phyloP scores from a whole-genome alignment of 2,888 invertebrate species.

The Cyclophora albipunctata region DNA sequence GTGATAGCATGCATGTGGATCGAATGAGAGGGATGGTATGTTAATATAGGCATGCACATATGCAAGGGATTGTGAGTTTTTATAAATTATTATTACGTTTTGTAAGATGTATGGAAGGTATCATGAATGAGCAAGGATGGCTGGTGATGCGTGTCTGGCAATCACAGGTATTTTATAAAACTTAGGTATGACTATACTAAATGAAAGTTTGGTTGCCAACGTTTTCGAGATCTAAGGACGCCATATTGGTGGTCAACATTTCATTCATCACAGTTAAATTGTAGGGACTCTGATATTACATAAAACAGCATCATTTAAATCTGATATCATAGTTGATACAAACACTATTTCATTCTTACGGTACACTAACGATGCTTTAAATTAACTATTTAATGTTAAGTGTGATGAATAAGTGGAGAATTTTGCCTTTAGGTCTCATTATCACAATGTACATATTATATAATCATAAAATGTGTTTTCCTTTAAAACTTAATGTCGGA shows the following conservation, averaged over 20 bases:
- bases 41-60: constrained; percentile 73
- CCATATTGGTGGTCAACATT: constrained; percentile 64
- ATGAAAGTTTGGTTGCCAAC: constrained; percentile 57
- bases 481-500: constrained; percentile 21
- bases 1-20: constrained; percentile 52
- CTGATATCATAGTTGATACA: no score
- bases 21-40: constrained; percentile 58
- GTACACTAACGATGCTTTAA: no score
- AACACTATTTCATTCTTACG: no score
- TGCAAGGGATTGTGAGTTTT: constrained; percentile 73
- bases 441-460: constrained; percentile 64
- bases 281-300: no score
- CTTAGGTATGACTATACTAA: constrained; percentile 59
- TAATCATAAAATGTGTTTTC: constrained; percentile 53
- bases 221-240: constrained; percentile 57
- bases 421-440: constrained; percentile 54
- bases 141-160: constrained; percentile 34
- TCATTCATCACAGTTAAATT: constrained; percentile 49
- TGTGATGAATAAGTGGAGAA: constrained; percentile 53
- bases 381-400: not conserved
- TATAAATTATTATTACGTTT: constrained; percentile 69
- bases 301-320: no score
- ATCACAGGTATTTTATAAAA: constrained; percentile 62
- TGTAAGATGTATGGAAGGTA: constrained; percentile 58
- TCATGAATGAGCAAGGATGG: constrained; percentile 40